These are phyloP conservation scores for Drosophila aff. DNA, from an alignment of 1,140 invertebrate genomes.

Conservation along the genomic window DNA sequence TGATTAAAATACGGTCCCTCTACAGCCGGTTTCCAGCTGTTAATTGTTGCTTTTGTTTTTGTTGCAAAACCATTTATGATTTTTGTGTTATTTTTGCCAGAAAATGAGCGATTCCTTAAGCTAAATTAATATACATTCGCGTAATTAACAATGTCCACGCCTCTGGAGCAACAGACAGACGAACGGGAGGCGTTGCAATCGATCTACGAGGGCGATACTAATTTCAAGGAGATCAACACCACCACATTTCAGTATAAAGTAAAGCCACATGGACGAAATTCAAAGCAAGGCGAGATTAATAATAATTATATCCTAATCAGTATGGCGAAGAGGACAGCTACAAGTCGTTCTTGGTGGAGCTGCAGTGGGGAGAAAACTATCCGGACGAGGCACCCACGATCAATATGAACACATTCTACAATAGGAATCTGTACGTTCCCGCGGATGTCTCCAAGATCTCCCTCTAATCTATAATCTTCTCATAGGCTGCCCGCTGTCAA, in stretches of 20 bases:
- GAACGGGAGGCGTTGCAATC: slow-evolving; percentile 96
- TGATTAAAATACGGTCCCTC: slow-evolving; percentile 7
- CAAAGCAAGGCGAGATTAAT: neutral
- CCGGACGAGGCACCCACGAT: slow-evolving; percentile 92
- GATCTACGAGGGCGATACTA: slow-evolving; percentile 96
- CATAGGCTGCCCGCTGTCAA: slow-evolving; percentile 90
- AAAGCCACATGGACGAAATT: slow-evolving; percentile 55
- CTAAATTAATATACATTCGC: slow-evolving; percentile 2
- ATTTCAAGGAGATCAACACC: slow-evolving; percentile 92
- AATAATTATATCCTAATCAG: slow-evolving; percentile 85
- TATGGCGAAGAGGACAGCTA: slow-evolving; percentile 92
- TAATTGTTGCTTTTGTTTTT: slow-evolving; percentile 70
- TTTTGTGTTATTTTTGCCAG: slow-evolving; percentile 33
- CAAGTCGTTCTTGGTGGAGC: slow-evolving; percentile 94
- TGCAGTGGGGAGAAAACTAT: slow-evolving; percentile 94
- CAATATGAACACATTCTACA: slow-evolving; percentile 97
- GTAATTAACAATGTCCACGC: slow-evolving; percentile 86
- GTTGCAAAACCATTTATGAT: slow-evolving; percentile 37
- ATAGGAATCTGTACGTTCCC: slow-evolving; percentile 94
- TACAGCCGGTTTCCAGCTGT: slow-evolving; percentile 26
- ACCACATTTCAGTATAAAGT: slow-evolving; percentile 97
- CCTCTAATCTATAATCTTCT: slow-evolving; percentile 22
- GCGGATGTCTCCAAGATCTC: slow-evolving; percentile 4
- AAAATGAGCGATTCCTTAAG: slow-evolving; percentile 13
- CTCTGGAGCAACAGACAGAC: slow-evolving; percentile 91